Percentiles rank a stretch among this genome's conserved stretches.
Evolutionary conservation across 1,140 invertebrate genomes (phyloP).

Genomic region (Sminthurinus signatus): DNA sequence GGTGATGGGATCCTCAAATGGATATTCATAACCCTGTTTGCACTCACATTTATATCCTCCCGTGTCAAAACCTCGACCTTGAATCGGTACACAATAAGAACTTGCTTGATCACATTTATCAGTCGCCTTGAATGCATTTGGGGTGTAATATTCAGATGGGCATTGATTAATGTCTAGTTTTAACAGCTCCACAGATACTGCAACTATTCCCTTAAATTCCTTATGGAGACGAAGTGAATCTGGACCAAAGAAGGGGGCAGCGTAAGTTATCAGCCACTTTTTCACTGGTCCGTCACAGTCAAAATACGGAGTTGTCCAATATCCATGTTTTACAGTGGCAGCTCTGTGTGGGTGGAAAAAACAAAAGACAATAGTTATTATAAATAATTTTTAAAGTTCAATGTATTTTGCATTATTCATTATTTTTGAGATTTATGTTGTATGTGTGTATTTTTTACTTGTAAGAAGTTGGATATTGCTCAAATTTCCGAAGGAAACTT

Average conservation of each 20-base stretch:
- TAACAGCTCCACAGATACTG: constrained; percentile 82
- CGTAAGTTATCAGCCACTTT: constrained; percentile 93
- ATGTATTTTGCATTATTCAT: no score
- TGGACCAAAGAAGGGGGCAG: constrained; percentile 94
- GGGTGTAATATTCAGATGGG: constrained; percentile 74
- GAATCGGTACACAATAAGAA: constrained; percentile 92
- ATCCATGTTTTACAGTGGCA: constrained; percentile 77
- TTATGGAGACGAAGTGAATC: constrained; percentile 82
- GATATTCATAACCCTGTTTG: constrained; percentile 94
- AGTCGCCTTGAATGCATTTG: constrained; percentile 92
- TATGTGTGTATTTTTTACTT: no score
- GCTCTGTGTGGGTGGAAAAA: constrained; percentile 59
- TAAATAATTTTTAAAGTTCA: no score
- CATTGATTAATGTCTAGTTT: constrained; percentile 94
- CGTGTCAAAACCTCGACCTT: constrained; percentile 79
- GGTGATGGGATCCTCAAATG: constrained; percentile 86
- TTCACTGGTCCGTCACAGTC: constrained; percentile 85
- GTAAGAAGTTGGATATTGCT: constrained; percentile 84
- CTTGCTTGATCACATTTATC: constrained; percentile 87
- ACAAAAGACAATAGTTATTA: constrained; percentile 11
- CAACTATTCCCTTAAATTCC: constrained; percentile 91
- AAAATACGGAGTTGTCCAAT: constrained; percentile 89
- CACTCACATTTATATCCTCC: constrained; percentile 99
- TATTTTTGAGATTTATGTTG: no score
- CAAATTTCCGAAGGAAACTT: constrained; percentile 71